A percentile compares a stretch with the other conserved stretches of the same genome.
Evolutionary conservation across 2,888 invertebrate genomes (phyloP).

Genomic region (Ormyrus labotus): DNA sequence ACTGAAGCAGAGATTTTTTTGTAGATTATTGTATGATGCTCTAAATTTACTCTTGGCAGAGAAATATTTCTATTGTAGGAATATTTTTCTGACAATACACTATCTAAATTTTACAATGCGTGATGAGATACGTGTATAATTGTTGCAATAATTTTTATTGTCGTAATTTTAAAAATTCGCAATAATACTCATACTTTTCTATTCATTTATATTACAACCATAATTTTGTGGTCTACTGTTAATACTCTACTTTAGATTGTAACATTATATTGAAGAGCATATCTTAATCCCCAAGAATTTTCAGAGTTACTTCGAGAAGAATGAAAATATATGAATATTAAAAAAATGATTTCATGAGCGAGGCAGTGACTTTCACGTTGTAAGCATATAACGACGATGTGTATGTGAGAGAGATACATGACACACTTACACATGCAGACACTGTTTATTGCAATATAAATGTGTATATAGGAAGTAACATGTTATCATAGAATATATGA

Average conservation of each 20-base stretch:
- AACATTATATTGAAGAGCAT: neutral
- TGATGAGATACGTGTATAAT: neutral
- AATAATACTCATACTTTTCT: conserved; percentile 7
- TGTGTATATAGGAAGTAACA: conserved; percentile 73
- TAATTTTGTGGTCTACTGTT: neutral
- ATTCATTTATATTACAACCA: conserved; percentile 2
- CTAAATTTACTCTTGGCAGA: too few relatives aligned
- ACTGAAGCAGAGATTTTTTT: conserved; percentile 2
- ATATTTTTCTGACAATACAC: too few relatives aligned
- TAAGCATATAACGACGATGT: conserved; percentile 55
- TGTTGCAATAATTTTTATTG: conserved; percentile 32
- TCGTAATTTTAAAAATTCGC: neutral
- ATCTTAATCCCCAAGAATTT: conserved; percentile 16
- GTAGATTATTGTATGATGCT: neutral
- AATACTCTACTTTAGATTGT: neutral
- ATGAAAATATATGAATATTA: conserved; percentile 36
- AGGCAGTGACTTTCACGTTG: conserved; percentile 58
- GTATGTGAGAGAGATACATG: conserved; percentile 60
- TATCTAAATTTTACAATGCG: neutral
- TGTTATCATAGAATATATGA: conserved; percentile 67
- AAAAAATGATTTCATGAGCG: conserved; percentile 39
- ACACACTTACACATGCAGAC: conserved; percentile 62
- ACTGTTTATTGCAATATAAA: conserved; percentile 74
- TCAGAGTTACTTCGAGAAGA: conserved; percentile 48
- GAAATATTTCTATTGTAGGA: too few relatives aligned